Base-by-base conservation (phyloP, 2,797 vertebrate genomes). In the Graptemys geographica region DNA sequence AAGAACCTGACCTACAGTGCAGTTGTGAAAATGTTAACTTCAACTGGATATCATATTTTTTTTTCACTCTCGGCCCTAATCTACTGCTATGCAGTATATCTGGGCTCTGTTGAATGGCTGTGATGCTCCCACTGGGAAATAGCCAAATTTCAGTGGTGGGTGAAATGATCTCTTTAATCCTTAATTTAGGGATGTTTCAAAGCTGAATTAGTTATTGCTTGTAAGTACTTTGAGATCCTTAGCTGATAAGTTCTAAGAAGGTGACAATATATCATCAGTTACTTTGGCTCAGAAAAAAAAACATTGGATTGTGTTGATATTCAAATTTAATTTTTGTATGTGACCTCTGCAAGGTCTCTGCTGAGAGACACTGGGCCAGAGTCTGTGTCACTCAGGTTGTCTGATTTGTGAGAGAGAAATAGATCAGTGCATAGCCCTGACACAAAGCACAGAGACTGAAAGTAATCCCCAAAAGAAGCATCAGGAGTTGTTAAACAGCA, bases 161-260 rank as follows among this genome's bases (percentile, higher is more conserved):
- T 95, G 94, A 96, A 96, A 90, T 78, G 81, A 93, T 94, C 85
- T 80, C 41, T 96, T 94, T 96, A 96, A 96, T 91, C 88, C 90
- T 82, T 91, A 94, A 96, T 97, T 96, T 97, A 72, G 93, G 19
- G 93, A 85, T 95, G 88, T 91, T 96, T 94, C 84, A 84, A 91
- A 53, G 11, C 47, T 94, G 96, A 96, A 96, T 96, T 96, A 91
- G 95, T 87, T 88, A 94, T 79, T 74, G 18, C n/a, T 96, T 96
- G 80, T 92, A 88, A 96, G 93, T 57, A 81, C n/a, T 81, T 83
- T 93, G 84, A 92, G 0, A 0, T 88, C 80, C 62, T 88, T 84
- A 1, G 31, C 13, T 52, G 90, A 91, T 59, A 74, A 52, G 55
- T 74, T 41, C 72, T 25, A 27, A 87, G 78, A 27, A 11, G 15